Base-by-base conservation (phyloP, 2,888 invertebrate species). In the Noctua comes region DNA sequence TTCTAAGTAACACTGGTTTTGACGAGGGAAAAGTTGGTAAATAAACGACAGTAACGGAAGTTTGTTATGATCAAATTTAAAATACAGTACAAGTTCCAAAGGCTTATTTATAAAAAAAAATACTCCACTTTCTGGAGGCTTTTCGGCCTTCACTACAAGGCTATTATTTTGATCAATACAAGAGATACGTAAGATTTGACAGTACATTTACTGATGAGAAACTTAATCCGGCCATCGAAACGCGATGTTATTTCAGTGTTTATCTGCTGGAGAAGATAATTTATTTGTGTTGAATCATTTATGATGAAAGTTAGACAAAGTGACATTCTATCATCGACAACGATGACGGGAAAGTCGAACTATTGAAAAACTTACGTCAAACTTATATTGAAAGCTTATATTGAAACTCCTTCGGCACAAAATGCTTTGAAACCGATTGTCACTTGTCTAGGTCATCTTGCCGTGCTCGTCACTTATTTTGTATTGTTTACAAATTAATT, bases 401-500 rank as follows among this genome's bases (percentile, higher is more conserved):
- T 48, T 48, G 18, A 48, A 18, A 16, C 16, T 18, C 48, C 0
- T 48, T 18, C 18, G 48, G 18, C 48, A 5, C 5, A 18, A 48
- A 48, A 48, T 48, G 48, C 48, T 62, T 21, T 31, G 18, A 36
- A 31, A 4, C 0, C 21, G 10, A 62, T 36, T 62, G 48, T 21
- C 40, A n/a, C 1, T 21, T 11, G 1, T 27, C 36, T 18, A 57
- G 5, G 2, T 5, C 48, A 6, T 48, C 48, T 48, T 48, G 5
- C 48, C 48, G 18, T 48, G 5, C 48, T 48, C 48, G 43, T 71
- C 74, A 75, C 80, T 64, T 57, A 40, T 54, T 68, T 72, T 24
- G 57, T 84, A 69, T 62, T 84, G 72, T 83, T 83, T 84, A 74
- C 64, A 72, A 79, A 83, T 75, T 27, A 83, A 43, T 27, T 64